Conservation (phyloP, 30 jellyfish, hydroid and myxozoan genomes). For the Aurelia sp. region DNA sequence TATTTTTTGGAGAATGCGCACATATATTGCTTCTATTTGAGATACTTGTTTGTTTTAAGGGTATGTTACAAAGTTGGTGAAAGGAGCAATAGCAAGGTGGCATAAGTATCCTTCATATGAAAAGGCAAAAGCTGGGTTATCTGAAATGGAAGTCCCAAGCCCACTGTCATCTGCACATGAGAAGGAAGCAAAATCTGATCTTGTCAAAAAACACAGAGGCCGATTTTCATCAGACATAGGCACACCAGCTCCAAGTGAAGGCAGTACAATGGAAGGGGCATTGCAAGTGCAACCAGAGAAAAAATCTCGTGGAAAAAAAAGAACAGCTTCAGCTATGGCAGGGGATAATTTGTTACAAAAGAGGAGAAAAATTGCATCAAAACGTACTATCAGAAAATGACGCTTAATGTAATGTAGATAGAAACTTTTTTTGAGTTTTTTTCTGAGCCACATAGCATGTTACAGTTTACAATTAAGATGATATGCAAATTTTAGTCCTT, state of each 20-base stretch:
- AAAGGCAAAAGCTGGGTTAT: neutral
- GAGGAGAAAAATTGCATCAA: too few relatives aligned
- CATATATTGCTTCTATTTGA: neutral
- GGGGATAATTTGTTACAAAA: too few relatives aligned
- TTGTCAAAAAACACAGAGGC: neutral
- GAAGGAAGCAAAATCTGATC: neutral
- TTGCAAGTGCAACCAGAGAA: neutral
- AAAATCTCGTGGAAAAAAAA: neutral
- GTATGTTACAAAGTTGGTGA: slow-evolving; percentile 5
- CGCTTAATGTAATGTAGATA: too few relatives aligned
- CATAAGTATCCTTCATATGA: neutral
- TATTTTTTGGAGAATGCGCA: too few relatives aligned
- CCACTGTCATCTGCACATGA: slow-evolving; percentile 3
- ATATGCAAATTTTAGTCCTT: neutral
- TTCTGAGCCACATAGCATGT: too few relatives aligned
- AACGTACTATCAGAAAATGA: too few relatives aligned
- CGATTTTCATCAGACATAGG: neutral
- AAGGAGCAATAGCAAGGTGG: neutral
- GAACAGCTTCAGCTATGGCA: neutral
- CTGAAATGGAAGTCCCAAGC: slow-evolving; percentile 2
- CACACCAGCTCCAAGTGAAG: neutral
- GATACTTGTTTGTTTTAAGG: neutral
- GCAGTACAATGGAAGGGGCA: neutral
- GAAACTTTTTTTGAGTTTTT: too few relatives aligned
- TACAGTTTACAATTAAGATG: too few relatives aligned